Evolutionary conservation across 1,140 invertebrate genomes (phyloP).

Genomic region (Aphis craccivora): DNA sequence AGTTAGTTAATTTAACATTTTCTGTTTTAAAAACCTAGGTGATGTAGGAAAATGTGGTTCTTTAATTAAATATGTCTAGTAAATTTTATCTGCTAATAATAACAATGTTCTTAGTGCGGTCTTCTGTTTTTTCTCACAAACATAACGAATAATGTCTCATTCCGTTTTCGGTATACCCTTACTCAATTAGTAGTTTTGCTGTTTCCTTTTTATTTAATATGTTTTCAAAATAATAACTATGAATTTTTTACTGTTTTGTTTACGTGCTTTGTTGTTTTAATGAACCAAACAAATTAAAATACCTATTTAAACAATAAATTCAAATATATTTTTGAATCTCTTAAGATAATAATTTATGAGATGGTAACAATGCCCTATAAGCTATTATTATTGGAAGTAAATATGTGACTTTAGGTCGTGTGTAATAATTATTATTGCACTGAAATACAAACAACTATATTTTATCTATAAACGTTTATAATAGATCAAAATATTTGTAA

Average conservation of each 20-base stretch:
- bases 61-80: background rate
- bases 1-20: background rate
- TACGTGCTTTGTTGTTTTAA: too few relatives aligned
- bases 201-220: background rate
- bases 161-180: background rate
- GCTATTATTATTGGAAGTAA: background rate
- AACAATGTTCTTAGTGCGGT: background rate
- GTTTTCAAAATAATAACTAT: background rate
- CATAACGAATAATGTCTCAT: background rate
- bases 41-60: background rate
- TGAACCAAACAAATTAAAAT: background rate
- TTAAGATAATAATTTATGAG: background rate
- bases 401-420: background rate
- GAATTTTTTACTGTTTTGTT: background rate
- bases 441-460: background rate
- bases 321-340: background rate
- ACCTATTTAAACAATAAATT: too few relatives aligned
- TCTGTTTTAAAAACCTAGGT: background rate
- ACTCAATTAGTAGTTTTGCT: background rate
- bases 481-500: background rate
- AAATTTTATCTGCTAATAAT: background rate
- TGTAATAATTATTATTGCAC: background rate
- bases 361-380: background rate
- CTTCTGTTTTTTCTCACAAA: background rate
- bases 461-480: background rate